phyloP scores from a whole-genome alignment of 1,140 invertebrate genomes.

The Pogonomyrmex californicus region DNA sequence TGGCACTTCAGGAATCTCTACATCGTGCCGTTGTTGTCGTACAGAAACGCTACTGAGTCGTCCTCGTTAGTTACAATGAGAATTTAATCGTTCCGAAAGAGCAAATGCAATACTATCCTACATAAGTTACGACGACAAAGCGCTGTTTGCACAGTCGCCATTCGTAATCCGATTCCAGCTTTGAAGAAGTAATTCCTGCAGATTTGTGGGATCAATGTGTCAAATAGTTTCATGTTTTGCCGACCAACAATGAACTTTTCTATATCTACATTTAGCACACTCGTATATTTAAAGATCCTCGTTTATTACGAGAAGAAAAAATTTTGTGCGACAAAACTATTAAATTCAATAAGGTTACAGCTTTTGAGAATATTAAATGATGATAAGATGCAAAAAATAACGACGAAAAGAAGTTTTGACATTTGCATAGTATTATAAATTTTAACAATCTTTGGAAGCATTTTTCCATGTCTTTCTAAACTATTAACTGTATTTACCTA shows the following conservation, averaged over 20 bases:
- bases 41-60: conserved; percentile 30
- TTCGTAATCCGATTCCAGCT: conserved; percentile 35
- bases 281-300: not conserved
- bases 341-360: not conserved
- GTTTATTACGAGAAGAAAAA: not conserved
- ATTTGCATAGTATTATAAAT: not conserved
- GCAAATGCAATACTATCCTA: conserved; percentile 51
- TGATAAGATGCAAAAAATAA: not conserved
- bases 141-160: conserved; percentile 15
- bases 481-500: not conserved
- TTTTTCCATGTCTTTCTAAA: not conserved
- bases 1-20: conserved; percentile 56
- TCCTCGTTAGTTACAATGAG: conserved; percentile 56
- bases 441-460: not conserved
- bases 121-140: conserved; percentile 49
- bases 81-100: conserved; percentile 55
- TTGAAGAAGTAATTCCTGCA: conserved; percentile 35
- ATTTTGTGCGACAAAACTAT: not conserved
- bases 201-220: conserved; percentile 14
- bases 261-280: not conserved
- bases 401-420: not conserved
- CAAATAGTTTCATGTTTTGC: conserved; percentile 2
- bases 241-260: not conserved
- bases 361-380: not conserved
- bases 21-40: conserved; percentile 16